Evolutionary conservation across 23 tunicate genomes (phyloP).

Genomic region (Botrylloides violaceus): DNA sequence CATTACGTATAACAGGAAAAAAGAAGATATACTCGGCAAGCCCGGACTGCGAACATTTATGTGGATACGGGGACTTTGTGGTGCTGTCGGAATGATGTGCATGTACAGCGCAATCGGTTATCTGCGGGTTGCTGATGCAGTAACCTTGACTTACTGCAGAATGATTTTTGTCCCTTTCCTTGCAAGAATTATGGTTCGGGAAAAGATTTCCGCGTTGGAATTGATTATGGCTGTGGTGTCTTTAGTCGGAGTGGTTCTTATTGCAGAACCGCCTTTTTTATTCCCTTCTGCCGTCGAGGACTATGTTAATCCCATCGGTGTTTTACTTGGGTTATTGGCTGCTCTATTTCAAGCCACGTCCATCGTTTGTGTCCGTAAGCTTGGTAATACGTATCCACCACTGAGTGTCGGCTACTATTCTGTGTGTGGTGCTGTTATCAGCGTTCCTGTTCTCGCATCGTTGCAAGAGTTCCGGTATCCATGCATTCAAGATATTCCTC

Average conservation of each 20-base stretch:
- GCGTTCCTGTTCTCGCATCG: slow-evolving; percentile 13
- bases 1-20: slow-evolving; percentile 16
- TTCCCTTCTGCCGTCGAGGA: slow-evolving; percentile 15
- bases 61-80: slow-evolving; percentile 32
- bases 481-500: slow-evolving; percentile 39
- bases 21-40: slow-evolving; percentile 35
- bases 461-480: slow-evolving; percentile 28
- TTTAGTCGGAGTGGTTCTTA: slow-evolving; percentile 38
- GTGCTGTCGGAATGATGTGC: slow-evolving; percentile 31
- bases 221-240: slow-evolving; percentile 24
- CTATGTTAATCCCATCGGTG: slow-evolving; percentile 24
- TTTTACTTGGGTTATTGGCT: slow-evolving; percentile 18
- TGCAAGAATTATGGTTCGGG: slow-evolving; percentile 26
- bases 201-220: slow-evolving; percentile 34
- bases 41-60: slow-evolving; percentile 31
- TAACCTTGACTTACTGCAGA: slow-evolving; percentile 33
- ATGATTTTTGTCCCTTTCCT: slow-evolving; percentile 35
- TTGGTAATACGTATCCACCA: slow-evolving; percentile 33
- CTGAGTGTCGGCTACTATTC: slow-evolving; percentile 61
- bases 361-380: slow-evolving; percentile 25
- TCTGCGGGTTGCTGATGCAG: slow-evolving; percentile 55
- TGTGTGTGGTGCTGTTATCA: slow-evolving; percentile 20
- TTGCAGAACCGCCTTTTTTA: slow-evolving; percentile 47
- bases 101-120: slow-evolving; percentile 35
- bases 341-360: slow-evolving; percentile 27